Evolutionary conservation across 1,140 invertebrate genomes (phyloP), one percentile per base, ranked within the genome.

Genomic region (Neoseiulus cucumeris): DNA sequence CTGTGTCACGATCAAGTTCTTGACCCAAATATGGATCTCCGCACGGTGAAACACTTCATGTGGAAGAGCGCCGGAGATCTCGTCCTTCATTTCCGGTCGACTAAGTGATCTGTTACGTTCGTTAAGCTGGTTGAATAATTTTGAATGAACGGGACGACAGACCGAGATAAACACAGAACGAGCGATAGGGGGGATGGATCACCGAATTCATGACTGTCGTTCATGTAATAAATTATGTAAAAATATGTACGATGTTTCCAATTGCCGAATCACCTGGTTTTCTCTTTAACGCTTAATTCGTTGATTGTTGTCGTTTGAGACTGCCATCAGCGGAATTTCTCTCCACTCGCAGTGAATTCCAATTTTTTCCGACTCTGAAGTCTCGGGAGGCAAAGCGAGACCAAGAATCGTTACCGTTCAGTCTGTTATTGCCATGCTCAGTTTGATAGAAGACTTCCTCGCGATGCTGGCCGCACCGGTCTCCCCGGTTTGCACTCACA

Each of bases 11-110:
- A 98, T 80, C 89, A 91, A 87, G 84, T 94, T 59, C 79, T 98
- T 65, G 92, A 98, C 80, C 90, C 91, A 0, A 90, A 90, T 68
- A 94, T 98, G 91, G 95, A 98, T 77, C 80, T 98, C 66, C 80
- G 95, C 72, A 98, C 94, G 47, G 93, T 98, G 0, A 86, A 90
- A 71, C 89, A 98, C 79, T 97, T 96, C 72, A 93, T 97, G 69
- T 98, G 94, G 94, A 98, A 98, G 77, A 87, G 85, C 71, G 89
- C 87, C 66, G 87, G 89, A 64, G 95, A 98, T 78, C 82, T 98
- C 71, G 90, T 90, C 68, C 82, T 98, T 70, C 85, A 92, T 77
- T 98, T 95, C 75, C 81, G 86, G 75, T 82, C 86, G 68, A 76
- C 85, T n/a, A 66, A 66, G 28, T 66, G 42, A 45, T 41, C 44